phyloP scores from a whole-genome alignment of 2,797 vertebrate genomes.

The Pangasius larnaudii region DNA sequence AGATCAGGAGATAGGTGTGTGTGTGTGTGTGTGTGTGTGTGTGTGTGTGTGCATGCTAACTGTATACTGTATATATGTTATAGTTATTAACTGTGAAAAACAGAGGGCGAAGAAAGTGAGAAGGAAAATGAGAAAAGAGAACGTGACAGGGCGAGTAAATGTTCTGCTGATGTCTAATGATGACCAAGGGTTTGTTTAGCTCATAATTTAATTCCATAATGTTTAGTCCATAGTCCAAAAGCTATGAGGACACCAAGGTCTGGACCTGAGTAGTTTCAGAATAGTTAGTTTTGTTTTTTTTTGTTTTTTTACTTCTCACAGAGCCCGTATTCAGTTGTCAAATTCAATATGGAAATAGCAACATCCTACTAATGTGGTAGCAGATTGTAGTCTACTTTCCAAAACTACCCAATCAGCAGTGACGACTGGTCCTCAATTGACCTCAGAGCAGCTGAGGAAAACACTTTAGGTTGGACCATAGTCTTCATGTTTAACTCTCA shows the following conservation, averaged over 20 bases:
- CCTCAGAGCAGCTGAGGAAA: conserved; percentile 2
- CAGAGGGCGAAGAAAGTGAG: conserved; percentile 59
- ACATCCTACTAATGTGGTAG: not conserved
- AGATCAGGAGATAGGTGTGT: conserved; percentile 78
- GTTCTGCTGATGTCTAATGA: conserved; percentile 25
- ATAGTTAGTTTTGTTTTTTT: not conserved
- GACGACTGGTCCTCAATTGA: not conserved
- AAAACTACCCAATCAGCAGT: not conserved
- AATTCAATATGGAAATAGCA: not conserved
- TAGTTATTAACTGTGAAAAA: conserved; percentile 75
- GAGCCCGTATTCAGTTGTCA: not conserved
- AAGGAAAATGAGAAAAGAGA: not conserved
- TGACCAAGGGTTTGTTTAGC: not conserved
- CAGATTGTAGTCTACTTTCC: not conserved
- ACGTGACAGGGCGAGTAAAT: conserved; percentile 41
- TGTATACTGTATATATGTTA: conserved; percentile 80
- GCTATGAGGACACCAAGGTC: not conserved
- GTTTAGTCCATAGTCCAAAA: too few species aligned
- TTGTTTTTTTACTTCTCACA: not conserved
- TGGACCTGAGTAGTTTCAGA: not conserved
- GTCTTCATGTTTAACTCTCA: not conserved
- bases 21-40: not conserved
- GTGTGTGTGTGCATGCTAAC: conserved; percentile 50
- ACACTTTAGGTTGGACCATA: not conserved
- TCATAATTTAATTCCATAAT: too few species aligned